A percentile compares a stretch with the other conserved stretches of the same genome.
These are phyloP conservation scores for Habrosyne pyritoides DNA, from an alignment of 2,888 invertebrate genomes.

Conservation along the genomic window DNA sequence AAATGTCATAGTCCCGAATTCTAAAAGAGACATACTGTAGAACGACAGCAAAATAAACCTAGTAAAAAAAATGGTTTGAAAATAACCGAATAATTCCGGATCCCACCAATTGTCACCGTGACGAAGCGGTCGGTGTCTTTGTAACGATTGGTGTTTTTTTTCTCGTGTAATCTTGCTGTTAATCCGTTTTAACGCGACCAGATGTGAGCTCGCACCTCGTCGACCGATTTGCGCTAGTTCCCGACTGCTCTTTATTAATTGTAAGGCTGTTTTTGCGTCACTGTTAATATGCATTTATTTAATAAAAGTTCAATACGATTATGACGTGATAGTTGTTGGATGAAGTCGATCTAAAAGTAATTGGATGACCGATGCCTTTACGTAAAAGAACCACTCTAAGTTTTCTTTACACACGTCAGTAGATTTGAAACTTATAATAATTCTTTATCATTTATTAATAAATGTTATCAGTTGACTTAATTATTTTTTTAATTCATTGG, in stretches of 20 bases:
- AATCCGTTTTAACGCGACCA: constrained; percentile 82
- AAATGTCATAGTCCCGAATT: constrained; percentile 13
- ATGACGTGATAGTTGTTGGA: neutral
- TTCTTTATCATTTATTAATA: neutral
- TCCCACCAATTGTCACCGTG: constrained; percentile 78
- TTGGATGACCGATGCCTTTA: no score
- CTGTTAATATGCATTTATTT: constrained; percentile 18
- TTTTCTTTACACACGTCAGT: neutral
- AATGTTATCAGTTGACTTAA: neutral
- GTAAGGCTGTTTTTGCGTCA: constrained; percentile 4
- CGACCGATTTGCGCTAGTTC: constrained; percentile 47
- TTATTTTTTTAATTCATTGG: neutral
- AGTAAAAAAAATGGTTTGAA: constrained; percentile 55
- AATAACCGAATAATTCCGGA: constrained; percentile 71
- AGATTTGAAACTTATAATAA: neutral
- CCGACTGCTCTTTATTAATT: constrained; percentile 35
- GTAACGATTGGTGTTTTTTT: constrained; percentile 61
- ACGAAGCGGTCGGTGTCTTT: constrained; percentile 76
- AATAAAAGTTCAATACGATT: no score
- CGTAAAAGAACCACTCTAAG: no score
- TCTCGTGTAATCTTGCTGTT: constrained; percentile 74
- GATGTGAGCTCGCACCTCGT: constrained; percentile 63
- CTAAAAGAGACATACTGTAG: neutral
- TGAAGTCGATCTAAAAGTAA: neutral
- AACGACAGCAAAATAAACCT: constrained; percentile 46